A percentile compares a stretch with the other conserved stretches of the same genome.
Evolutionary conservation across 2,888 invertebrate species (phyloP).

Genomic region (Amphipoea oculea): DNA sequence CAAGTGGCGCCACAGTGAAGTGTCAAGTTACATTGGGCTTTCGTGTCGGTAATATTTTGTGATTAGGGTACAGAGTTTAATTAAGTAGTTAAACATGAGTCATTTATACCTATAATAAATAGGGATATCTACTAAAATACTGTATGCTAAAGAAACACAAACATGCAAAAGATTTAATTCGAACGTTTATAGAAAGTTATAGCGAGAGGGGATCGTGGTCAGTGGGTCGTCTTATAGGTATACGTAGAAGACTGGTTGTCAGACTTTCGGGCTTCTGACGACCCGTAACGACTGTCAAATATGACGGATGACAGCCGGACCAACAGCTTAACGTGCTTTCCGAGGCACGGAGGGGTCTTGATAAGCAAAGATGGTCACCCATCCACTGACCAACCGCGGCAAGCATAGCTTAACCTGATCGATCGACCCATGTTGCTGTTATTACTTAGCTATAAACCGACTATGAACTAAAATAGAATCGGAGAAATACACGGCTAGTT

Average conservation of each 20-base stretch:
- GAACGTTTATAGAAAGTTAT: background rate
- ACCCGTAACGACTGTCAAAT: no score
- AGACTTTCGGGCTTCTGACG: no score
- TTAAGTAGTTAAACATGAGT: background rate
- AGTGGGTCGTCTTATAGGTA: no score
- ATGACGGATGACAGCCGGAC: no score
- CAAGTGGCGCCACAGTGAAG: background rate
- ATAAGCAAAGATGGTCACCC: no score
- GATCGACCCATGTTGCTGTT: no score
- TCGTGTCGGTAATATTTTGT: background rate
- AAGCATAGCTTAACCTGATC: no score
- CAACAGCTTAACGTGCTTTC: no score
- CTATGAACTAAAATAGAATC: slow-evolving; percentile 10
- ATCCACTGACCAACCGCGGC: no score
- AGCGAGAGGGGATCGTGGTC: no score
- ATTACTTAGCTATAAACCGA: background rate
- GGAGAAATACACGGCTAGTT: slow-evolving; percentile 8
- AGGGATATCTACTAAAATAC: background rate
- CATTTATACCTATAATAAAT: background rate
- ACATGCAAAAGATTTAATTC: background rate
- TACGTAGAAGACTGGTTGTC: no score
- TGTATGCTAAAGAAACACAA: background rate
- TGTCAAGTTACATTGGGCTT: background rate
- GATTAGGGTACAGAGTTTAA: background rate
- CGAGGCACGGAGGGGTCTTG: no score